A percentile compares a stretch with the other conserved stretches of the same genome.
Evolutionary conservation across 1,140 invertebrate genomes (phyloP).

Genomic region (Polypedilum vanderplanki): DNA sequence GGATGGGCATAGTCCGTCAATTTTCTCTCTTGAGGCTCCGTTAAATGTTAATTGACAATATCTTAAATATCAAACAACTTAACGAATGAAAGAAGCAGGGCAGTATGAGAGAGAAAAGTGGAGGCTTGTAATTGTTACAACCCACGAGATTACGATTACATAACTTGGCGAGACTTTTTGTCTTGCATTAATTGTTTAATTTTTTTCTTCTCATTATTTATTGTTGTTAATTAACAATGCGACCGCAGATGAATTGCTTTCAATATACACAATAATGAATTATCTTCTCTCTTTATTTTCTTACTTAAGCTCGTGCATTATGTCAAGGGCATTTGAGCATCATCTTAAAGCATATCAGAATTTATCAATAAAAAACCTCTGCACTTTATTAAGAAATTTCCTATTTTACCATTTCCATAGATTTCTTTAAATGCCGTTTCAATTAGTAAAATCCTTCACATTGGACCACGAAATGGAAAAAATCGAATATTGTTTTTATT

Average conservation of each 20-base stretch:
- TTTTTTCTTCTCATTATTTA: background rate
- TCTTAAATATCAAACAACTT: constrained; percentile 5
- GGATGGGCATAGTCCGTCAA: background rate
- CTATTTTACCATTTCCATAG: no score
- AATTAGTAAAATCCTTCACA: constrained; percentile 7
- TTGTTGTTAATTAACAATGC: constrained; percentile 19
- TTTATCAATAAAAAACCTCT: no score
- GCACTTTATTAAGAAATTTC: no score
- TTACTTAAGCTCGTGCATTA: no score
- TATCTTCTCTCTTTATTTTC: no score
- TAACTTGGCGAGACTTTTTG: background rate
- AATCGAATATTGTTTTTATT: background rate
- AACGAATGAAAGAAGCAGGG: background rate
- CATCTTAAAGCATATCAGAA: no score
- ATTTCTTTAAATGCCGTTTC: background rate
- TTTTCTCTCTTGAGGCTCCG: background rate
- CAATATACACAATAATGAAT: background rate
- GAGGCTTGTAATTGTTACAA: background rate
- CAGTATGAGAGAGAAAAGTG: background rate
- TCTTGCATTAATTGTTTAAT: constrained; percentile 14
- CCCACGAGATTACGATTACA: constrained; percentile 5
- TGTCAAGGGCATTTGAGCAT: no score
- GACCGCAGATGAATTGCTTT: background rate
- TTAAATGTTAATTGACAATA: background rate
- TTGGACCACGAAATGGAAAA: background rate